Percentiles rank a stretch among this genome's conserved stretches.
These are phyloP conservation scores for Trichogramma dendrolimi DNA, from an alignment of 2,888 invertebrate species.

Conservation along the genomic window DNA sequence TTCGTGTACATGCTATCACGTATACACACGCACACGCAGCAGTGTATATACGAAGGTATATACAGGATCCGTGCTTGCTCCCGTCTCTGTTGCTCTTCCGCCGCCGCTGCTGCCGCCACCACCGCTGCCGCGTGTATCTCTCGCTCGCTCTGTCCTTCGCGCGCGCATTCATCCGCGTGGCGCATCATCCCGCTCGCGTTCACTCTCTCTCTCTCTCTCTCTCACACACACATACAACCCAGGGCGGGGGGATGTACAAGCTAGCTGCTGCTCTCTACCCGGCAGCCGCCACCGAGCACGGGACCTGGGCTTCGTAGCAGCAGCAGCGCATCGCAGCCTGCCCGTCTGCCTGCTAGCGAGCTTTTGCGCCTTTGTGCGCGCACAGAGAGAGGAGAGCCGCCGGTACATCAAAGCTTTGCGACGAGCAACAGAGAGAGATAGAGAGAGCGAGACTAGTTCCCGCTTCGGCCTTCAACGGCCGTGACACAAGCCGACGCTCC, in stretches of 20 bases:
- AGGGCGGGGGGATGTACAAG: too few species aligned
- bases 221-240: neutral
- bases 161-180: neutral
- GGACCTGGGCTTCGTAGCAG: too few species aligned
- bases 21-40: too few species aligned
- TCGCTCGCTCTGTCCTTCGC: neutral
- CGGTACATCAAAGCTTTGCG: constrained; percentile 50
- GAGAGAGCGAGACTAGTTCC: constrained; percentile 37
- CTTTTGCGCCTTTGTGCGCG: constrained; percentile 49
- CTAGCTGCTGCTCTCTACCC: too few species aligned
- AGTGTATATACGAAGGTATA: too few species aligned
- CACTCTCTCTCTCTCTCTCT: constrained; percentile 21
- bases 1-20: too few species aligned
- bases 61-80: too few species aligned
- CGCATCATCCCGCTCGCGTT: neutral
- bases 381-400: constrained; percentile 38
- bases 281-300: too few species aligned
- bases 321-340: constrained; percentile 5
- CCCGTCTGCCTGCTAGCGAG: constrained; percentile 35
- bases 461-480: constrained; percentile 51
- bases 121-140: constrained; percentile 8
- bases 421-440: too few species aligned
- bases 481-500: constrained; percentile 49
- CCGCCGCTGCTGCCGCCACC: constrained; percentile 29
- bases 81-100: constrained; percentile 8